Base-by-base conservation (phyloP, 2,113 vertebrate genomes). In the Struthidea cinerea region DNA sequence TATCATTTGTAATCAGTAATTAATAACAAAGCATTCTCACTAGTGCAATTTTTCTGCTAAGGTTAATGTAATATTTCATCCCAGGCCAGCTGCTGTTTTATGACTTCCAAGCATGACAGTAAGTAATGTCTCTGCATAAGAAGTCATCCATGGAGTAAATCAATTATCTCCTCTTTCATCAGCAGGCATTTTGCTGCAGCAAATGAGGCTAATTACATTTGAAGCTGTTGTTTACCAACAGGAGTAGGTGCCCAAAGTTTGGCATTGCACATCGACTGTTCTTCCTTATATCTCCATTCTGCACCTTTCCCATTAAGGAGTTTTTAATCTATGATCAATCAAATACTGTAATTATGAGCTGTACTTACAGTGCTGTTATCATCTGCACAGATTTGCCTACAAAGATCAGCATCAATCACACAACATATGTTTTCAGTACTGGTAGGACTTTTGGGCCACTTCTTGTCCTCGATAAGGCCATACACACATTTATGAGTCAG, bases 11-110 rank as follows among this genome's bases (percentile, higher is more conserved):
- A 95, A 96, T 95, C 93, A 88, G 92, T 91, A 93, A 97, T 98
- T 91, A 97, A 98, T 97, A 97, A 97, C 96, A 97, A 94, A 97
- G 88, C 93, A 92, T 89, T 92, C 88, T 90, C 87, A 74, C 60
- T 65, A 78, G 65, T 64, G 68, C 65, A 41, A 42, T 84, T 87
- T 76, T 93, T 73, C 68, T 94, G 83, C 91, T 94, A 87, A 96
- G 96, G 94, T 96, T 95, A 93, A 96, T 50, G 91, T 46, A 96
- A 89, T 95, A 94, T 86, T 97, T 97, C 91, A 93, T 93, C 76
- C 90, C 90, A 76, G 49, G 90, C 96, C 96, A 97, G 97, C 95
- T 97, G 97, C 89, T 92, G 19, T 84, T 96, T 94, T 89, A 95
- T 33, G 20, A 88, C 86, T 89, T 95, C 59, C 84, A 96, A 85